phyloP scores from a whole-genome alignment of 2,113 vertebrate genomes.

The Trematocara variabile region DNA sequence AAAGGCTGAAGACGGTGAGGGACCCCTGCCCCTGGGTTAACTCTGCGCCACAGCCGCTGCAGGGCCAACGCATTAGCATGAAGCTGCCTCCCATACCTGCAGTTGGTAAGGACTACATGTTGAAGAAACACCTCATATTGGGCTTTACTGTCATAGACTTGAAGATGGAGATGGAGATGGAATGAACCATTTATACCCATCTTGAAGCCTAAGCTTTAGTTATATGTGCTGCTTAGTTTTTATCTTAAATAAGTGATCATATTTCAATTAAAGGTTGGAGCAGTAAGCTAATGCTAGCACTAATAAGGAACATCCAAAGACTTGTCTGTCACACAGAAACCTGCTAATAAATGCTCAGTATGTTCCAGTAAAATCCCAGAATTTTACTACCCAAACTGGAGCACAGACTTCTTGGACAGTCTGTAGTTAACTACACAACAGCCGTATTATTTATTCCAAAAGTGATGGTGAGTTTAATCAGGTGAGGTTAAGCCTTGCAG shows the following conservation, averaged over 20 bases:
- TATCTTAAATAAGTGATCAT: neutral
- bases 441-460: neutral
- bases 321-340: neutral
- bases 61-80: conserved; percentile 73
- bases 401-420: neutral
- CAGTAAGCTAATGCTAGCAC: neutral
- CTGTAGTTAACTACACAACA: neutral
- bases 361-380: neutral
- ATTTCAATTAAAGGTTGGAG: neutral
- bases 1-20: conserved; percentile 91
- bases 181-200: neutral
- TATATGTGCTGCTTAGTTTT: neutral
- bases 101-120: conserved; percentile 73
- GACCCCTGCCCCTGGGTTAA: conserved; percentile 89
- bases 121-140: neutral
- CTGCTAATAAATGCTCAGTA: neutral
- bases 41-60: conserved; percentile 73
- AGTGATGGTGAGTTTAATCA: neutral
- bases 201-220: neutral
- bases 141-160: neutral
- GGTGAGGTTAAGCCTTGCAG: neutral
- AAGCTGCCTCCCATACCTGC: conserved; percentile 93
- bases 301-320: neutral
- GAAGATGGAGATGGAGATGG: neutral
- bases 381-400: neutral